Evolutionary conservation across 23 tunicate genomes (phyloP), one percentile per base, ranked within the genome.

Genomic region (Oikopleura albicans): DNA sequence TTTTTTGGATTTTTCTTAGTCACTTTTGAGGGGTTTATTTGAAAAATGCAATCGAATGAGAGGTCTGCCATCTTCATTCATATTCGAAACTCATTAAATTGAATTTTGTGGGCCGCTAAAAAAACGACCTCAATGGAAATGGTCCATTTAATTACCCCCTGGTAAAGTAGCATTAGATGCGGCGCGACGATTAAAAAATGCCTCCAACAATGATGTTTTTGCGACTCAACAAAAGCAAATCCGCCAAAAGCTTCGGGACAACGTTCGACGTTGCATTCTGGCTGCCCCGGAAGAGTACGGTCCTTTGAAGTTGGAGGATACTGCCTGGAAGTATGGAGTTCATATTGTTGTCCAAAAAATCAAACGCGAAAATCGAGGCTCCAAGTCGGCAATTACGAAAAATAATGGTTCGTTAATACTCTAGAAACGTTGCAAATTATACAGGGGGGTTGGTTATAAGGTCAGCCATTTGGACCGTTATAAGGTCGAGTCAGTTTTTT

Each of bases 181-280:
- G 28, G 79, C 79, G 28, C 79, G 79, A 34, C 79, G 79, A 37
- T 22, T 71, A 16, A 71, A 71, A 37, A 22, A 8, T 49, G 79
- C 79, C 33, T 2, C 34, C 4, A 71, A 71, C 31, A 2, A 31
- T 4, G 79, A 71, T 29, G 35, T 71, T 16, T 71, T 71, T 29
- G 2, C 79, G 4, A 29, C 31, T 71, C 35, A 16, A 29, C 79
- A 71, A 71, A 71, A 71, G 37, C 79, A 71, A 37, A 27, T 71
- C 37, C 79, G 79, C 79, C 79, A 71, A 71, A 71, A 71, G 79
- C 37, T 71, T 27, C 79, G 79, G 34, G 79, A 71, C 37, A 71
- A 71, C 37, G 79, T 71, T 2, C 79, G 79, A 71, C 27, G 79
- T 12, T 71, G 79, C 31, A 27, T 71, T 2, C 37, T 71, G 2